Percentiles rank a stretch among this genome's conserved stretches.
Evolutionary conservation across 2,797 vertebrate genomes (phyloP).

Genomic region (Rhynchonycteris naso): DNA sequence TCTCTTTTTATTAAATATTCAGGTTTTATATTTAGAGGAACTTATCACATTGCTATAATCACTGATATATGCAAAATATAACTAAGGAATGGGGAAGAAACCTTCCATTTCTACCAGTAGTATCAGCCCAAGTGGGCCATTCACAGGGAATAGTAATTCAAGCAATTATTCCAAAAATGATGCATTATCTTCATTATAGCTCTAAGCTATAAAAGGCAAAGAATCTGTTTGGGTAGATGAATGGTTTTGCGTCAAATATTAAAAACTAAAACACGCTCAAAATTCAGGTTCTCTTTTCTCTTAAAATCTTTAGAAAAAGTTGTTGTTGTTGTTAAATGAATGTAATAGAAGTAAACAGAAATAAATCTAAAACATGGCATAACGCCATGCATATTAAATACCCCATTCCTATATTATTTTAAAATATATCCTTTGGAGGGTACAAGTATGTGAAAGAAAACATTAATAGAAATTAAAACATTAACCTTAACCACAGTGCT

Average conservation of each 20-base stretch:
- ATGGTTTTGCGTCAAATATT: slow-evolving; percentile 83
- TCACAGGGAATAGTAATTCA: slow-evolving; percentile 85
- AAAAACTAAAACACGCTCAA: slow-evolving; percentile 84
- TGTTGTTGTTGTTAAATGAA: slow-evolving; percentile 65
- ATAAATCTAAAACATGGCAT: slow-evolving; percentile 43
- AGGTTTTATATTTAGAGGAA: slow-evolving; percentile 65
- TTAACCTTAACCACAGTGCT: slow-evolving; percentile 54
- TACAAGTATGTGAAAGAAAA: slow-evolving; percentile 14
- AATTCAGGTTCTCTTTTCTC: slow-evolving; percentile 74
- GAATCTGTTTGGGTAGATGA: slow-evolving; percentile 83
- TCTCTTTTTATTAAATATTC: slow-evolving; percentile 63
- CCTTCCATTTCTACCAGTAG: slow-evolving; percentile 75
- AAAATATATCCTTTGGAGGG: slow-evolving; percentile 35
- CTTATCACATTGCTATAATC: slow-evolving; percentile 34
- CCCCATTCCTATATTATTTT: slow-evolving; percentile 33
- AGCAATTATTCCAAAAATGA: slow-evolving; percentile 87
- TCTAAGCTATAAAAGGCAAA: slow-evolving; percentile 85
- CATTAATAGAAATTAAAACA: slow-evolving; percentile 64
- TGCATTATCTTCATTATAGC: slow-evolving; percentile 87
- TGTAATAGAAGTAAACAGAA: slow-evolving; percentile 38
- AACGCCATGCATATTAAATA: slow-evolving; percentile 27
- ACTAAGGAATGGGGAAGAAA: slow-evolving; percentile 76
- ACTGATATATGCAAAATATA: slow-evolving; percentile 69
- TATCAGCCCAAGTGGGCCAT: slow-evolving; percentile 79
- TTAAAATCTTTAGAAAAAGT: slow-evolving; percentile 76